These are phyloP conservation scores for Aporrectodea caliginosa DNA, from an alignment of 1,140 invertebrate species.

Conservation along the genomic window DNA sequence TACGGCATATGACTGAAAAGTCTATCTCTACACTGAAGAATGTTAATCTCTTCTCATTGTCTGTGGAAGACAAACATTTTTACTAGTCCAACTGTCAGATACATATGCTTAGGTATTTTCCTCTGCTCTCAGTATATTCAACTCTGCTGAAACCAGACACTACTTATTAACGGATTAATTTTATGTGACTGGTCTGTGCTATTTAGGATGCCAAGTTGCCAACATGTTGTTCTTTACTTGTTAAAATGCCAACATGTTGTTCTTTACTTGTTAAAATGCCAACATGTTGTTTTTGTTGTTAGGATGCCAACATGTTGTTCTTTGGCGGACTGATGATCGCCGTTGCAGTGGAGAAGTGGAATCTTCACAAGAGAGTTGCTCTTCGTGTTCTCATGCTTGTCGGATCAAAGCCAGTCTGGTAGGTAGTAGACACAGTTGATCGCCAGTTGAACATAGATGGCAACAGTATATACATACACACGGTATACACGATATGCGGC, in stretches of 20 bases:
- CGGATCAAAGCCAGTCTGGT: conserved; percentile 60
- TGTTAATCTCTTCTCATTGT: too few species aligned
- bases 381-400: conserved; percentile 72
- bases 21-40: too few species aligned
- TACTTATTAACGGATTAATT: neutral
- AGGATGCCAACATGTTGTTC: conserved; percentile 71
- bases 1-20: too few species aligned
- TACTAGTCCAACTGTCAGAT: neutral
- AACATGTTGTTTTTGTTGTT: too few species aligned
- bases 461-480: neutral
- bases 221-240: too few species aligned
- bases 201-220: neutral
- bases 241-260: too few species aligned
- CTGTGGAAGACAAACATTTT: too few species aligned
- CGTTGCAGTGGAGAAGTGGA: conserved; percentile 77
- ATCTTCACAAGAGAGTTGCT: conserved; percentile 78
- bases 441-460: neutral
- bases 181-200: neutral
- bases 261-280: neutral
- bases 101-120: neutral
- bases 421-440: neutral
- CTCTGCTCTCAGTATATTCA: neutral
- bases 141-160: neutral
- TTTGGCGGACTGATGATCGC: conserved; percentile 72
- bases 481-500: neutral